Conservation (phyloP, 2,888 invertebrate species). For the Eupithecia tripunctaria region DNA sequence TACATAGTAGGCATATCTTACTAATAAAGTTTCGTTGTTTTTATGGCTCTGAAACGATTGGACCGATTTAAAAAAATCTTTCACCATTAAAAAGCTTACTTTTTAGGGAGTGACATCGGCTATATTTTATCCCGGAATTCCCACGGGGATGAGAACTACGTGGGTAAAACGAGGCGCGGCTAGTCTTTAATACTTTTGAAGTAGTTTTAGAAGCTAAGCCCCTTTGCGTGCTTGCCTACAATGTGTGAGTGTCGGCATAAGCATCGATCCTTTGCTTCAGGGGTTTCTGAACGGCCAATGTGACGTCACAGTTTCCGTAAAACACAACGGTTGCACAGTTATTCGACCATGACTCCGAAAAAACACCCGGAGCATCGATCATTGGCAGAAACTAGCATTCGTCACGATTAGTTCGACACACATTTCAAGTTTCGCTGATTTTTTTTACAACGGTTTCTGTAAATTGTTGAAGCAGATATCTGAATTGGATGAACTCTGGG, state of each 20-base stretch:
- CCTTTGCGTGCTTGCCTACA: conserved; percentile 13
- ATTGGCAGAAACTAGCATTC: conserved; percentile 46
- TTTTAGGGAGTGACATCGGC: too few relatives aligned
- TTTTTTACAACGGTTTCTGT: conserved; percentile 36
- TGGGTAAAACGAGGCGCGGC: too few relatives aligned
- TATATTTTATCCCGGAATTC: too few relatives aligned
- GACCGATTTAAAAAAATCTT: too few relatives aligned
- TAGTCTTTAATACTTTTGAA: too few relatives aligned
- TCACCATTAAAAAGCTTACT: too few relatives aligned
- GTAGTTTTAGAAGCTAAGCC: neutral
- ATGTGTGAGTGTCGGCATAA: conserved; percentile 5
- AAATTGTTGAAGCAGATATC: conserved; percentile 26
- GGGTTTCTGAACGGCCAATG: conserved; percentile 18
- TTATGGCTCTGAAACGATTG: too few relatives aligned
- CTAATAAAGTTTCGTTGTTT: too few relatives aligned
- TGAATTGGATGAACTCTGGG: conserved; percentile 9
- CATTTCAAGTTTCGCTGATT: conserved; percentile 11
- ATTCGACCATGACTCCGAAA: conserved; percentile 54
- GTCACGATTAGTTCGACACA: conserved; percentile 26
- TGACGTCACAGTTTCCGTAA: conserved; percentile 30
- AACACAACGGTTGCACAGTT: conserved; percentile 45
- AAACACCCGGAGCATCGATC: conserved; percentile 48
- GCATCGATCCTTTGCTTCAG: conserved; percentile 21
- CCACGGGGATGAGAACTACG: too few relatives aligned
- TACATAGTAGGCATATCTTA: too few relatives aligned